Percentiles rank a stretch among this genome's conserved stretches.
Evolutionary conservation across 2,888 invertebrate genomes (phyloP).

Genomic region (Nudaria mundana): DNA sequence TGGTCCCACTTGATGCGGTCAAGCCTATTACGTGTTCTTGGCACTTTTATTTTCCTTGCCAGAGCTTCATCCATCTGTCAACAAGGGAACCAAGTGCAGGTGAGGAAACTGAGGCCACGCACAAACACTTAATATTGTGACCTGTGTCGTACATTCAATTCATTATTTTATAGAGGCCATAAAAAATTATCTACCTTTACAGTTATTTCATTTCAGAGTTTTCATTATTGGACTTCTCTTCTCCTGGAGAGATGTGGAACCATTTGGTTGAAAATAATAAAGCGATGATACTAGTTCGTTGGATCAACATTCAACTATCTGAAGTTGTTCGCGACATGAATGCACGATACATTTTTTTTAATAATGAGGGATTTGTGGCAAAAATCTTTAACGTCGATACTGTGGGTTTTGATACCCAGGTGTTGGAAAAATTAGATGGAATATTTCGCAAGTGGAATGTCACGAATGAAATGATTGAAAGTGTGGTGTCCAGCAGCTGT

Average conservation of each 20-base stretch:
- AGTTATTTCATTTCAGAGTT: constrained; percentile 73
- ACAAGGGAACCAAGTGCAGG: too few species aligned
- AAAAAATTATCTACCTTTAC: too few species aligned
- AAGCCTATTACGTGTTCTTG: too few species aligned
- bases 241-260: constrained; percentile 81
- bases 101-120: too few species aligned
- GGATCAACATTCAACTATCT: constrained; percentile 82
- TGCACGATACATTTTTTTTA: constrained; percentile 68
- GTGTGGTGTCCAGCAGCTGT: constrained; percentile 68
- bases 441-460: constrained; percentile 80
- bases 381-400: constrained; percentile 70
- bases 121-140: too few species aligned
- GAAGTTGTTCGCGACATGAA: constrained; percentile 75
- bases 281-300: constrained; percentile 79
- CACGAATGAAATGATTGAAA: constrained; percentile 80
- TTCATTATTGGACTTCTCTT: constrained; percentile 72
- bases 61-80: constrained; percentile 28
- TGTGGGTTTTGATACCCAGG: constrained; percentile 55
- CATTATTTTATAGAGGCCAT: too few species aligned
- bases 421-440: constrained; percentile 68
- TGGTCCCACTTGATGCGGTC: too few species aligned
- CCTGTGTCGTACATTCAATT: background rate
- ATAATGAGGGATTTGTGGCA: constrained; percentile 64
- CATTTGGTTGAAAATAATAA: constrained; percentile 81
- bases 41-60: constrained; percentile 81